These are phyloP conservation scores for Palythoa heliodiscus DNA, from an alignment of 92 coral and sea anemone species.

Conservation along the genomic window DNA sequence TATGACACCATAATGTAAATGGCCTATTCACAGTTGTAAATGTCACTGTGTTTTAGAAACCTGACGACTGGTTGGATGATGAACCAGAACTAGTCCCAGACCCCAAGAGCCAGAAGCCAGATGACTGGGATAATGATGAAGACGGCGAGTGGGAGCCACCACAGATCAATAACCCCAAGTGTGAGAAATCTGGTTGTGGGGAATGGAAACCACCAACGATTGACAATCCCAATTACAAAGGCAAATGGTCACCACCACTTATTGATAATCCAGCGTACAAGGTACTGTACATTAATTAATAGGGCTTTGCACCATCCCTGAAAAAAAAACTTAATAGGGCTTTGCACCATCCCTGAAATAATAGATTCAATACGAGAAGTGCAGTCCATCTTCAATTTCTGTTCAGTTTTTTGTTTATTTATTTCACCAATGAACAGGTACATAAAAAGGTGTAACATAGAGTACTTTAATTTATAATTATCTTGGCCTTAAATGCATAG, in stretches of 20 bases:
- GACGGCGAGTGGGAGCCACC: conserved; percentile 99
- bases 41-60: conserved; percentile 68
- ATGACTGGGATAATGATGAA: conserved; percentile 99
- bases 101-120: conserved; percentile 92
- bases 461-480: too few relatives aligned
- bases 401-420: too few relatives aligned
- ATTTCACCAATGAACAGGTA: too few relatives aligned
- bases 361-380: too few relatives aligned
- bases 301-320: too few relatives aligned
- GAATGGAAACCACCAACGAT: conserved; percentile 91
- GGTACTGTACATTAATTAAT: conserved; percentile 44
- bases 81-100: conserved; percentile 94
- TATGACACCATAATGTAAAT: too few relatives aligned
- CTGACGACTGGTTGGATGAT: conserved; percentile 94
- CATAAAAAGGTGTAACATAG: too few relatives aligned
- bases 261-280: conserved; percentile 90
- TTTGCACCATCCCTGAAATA: too few relatives aligned
- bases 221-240: conserved; percentile 95
- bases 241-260: conserved; percentile 97
- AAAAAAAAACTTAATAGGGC: too few relatives aligned
- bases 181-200: conserved; percentile 96
- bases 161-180: conserved; percentile 94
- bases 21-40: neutral
- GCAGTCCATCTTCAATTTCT: too few relatives aligned
- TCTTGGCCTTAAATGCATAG: too few relatives aligned